Percentiles rank a stretch among this genome's conserved stretches.
Conservation (phyloP, 2,888 invertebrate species). For the Ophraella communa region DNA sequence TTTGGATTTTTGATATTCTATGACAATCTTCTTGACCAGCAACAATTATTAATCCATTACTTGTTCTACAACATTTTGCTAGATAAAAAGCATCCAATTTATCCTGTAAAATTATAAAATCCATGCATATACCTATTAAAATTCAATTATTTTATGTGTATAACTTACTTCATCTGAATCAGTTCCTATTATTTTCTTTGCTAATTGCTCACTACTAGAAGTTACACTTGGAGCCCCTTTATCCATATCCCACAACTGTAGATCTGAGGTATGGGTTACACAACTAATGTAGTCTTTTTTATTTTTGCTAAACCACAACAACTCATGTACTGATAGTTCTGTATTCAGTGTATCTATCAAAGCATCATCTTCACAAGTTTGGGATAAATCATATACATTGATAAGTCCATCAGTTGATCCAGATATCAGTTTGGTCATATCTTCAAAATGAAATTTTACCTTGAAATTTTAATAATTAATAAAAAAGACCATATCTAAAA, state of each 20-base stretch:
- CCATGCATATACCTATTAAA: neutral
- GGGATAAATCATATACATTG: slow-evolving; percentile 80
- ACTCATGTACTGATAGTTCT: slow-evolving; percentile 74
- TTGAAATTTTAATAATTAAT: no score
- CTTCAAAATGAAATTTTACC: slow-evolving; percentile 74
- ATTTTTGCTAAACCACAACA: slow-evolving; percentile 64
- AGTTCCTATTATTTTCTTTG: slow-evolving; percentile 65
- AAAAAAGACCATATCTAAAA: neutral
- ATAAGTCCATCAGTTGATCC: slow-evolving; percentile 86
- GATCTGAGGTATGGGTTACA: slow-evolving; percentile 73
- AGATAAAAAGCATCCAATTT: slow-evolving; percentile 70
- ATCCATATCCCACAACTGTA: slow-evolving; percentile 72
- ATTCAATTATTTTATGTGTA: neutral
- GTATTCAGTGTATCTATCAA: slow-evolving; percentile 78
- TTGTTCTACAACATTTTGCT: slow-evolving; percentile 64
- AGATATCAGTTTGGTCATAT: slow-evolving; percentile 72
- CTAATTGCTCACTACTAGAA: slow-evolving; percentile 67
- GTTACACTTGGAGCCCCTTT: slow-evolving; percentile 67
- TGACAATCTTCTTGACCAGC: slow-evolving; percentile 71
- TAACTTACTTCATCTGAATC: neutral
- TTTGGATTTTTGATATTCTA: slow-evolving; percentile 56
- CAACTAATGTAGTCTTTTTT: slow-evolving; percentile 66
- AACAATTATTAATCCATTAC: slow-evolving; percentile 65
- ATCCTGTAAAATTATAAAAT: slow-evolving; percentile 60
- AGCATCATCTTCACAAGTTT: slow-evolving; percentile 80